These are phyloP conservation scores for Drosophila pallidifrons DNA, from an alignment of 1,140 invertebrate genomes.

Conservation along the genomic window DNA sequence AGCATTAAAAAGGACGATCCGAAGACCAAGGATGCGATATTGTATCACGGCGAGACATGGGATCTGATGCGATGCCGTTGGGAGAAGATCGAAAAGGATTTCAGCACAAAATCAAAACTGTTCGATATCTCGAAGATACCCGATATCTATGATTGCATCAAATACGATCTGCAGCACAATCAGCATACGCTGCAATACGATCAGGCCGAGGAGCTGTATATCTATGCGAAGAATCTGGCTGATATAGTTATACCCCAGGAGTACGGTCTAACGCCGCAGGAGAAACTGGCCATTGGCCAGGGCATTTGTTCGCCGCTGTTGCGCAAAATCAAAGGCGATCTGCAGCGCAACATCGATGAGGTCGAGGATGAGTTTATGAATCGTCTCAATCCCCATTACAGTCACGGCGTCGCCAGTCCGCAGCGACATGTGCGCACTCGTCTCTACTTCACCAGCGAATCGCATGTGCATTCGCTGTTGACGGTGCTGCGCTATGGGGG, in stretches of 20 bases:
- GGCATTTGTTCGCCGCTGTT: slow-evolving; percentile 98
- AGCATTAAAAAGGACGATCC: slow-evolving; percentile 93
- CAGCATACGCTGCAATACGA: slow-evolving; percentile 97
- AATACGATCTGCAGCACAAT: slow-evolving; percentile 99
- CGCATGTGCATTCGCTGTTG: slow-evolving; percentile 98
- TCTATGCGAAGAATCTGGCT: slow-evolving; percentile 97
- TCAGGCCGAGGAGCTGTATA: slow-evolving; percentile 97
- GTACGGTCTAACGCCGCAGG: slow-evolving; percentile 97
- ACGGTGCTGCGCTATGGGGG: slow-evolving; percentile 98
- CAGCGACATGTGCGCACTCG: slow-evolving; percentile 98
- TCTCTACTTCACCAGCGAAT: slow-evolving; percentile 99
- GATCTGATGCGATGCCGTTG: slow-evolving; percentile 98
- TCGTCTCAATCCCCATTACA: slow-evolving; percentile 97
- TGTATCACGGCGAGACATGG: slow-evolving; percentile 99
- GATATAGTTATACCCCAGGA: slow-evolving; percentile 99
- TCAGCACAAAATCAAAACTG: slow-evolving; percentile 93
- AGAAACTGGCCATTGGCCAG: slow-evolving; percentile 98
- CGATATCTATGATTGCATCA: slow-evolving; percentile 99
- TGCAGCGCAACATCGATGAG: slow-evolving; percentile 96
- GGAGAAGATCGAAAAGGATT: slow-evolving; percentile 99
- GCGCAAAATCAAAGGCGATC: slow-evolving; percentile 97
- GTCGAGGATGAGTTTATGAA: slow-evolving; percentile 96
- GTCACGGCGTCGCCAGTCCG: slow-evolving; percentile 98
- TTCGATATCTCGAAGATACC: slow-evolving; percentile 99
- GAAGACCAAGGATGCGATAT: slow-evolving; percentile 94